These are phyloP conservation scores for Rhizoglyphus robini DNA, from an alignment of 1,140 invertebrate species.

Conservation along the genomic window DNA sequence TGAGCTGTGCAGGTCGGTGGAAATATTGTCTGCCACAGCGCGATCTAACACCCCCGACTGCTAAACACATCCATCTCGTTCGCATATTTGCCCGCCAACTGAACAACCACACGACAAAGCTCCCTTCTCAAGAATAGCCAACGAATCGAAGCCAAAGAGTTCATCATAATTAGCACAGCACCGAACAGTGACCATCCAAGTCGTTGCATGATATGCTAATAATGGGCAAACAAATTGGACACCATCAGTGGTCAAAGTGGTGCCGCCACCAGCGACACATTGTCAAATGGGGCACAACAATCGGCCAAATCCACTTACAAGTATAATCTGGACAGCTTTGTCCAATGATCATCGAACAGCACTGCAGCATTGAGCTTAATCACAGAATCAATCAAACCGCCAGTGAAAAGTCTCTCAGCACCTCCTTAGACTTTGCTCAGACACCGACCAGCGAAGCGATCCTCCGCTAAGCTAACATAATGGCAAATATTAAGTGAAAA, in stretches of 20 bases:
- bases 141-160: neutral
- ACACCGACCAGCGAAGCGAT: too few relatives aligned
- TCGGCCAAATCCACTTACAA: neutral
- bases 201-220: neutral
- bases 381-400: too few relatives aligned
- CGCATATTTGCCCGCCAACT: neutral
- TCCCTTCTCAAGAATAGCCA: neutral
- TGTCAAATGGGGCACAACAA: neutral
- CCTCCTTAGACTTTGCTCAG: too few relatives aligned
- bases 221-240: neutral
- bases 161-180: neutral
- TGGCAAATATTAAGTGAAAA: neutral
- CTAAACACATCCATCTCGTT: slow-evolving; percentile 9
- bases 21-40: neutral
- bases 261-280: too few relatives aligned
- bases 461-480: neutral
- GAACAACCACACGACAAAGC: too few relatives aligned
- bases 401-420: too few relatives aligned
- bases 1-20: neutral
- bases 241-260: too few relatives aligned
- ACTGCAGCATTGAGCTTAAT: too few relatives aligned
- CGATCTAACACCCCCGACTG: slow-evolving; percentile 12
- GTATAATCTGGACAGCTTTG: too few relatives aligned
- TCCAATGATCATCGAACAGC: too few relatives aligned
- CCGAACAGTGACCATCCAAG: neutral